Base-by-base conservation (phyloP, 2,797 vertebrate species). In the Mallotus villosus region DNA sequence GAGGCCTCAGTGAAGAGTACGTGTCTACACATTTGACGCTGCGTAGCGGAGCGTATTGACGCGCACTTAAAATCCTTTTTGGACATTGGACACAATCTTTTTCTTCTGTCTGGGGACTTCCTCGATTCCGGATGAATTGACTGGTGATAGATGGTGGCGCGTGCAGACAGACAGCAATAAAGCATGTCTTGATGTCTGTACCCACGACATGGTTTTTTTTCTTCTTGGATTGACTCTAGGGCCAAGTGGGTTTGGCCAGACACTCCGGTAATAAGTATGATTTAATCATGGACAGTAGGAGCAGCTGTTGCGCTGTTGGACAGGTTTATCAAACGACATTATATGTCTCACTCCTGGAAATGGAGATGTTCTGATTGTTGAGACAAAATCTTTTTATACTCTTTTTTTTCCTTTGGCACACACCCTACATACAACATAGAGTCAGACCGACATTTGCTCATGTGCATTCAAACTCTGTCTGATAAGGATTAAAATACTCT, bases 161-260 rank as follows among this genome's bases (percentile, higher is more conserved):
- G 73, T 60, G 67, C 79, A 77, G 85, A 82, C 78, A 86, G 87
- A 86, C 87, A 88, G 81, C 68, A 2, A 68, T 71, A 72, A 81
- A 81, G 80, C 2, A 58, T 81, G 41, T 78, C 77, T 72, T 71
- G 4, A 17, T 74, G 79, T 82, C 79, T 82, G 74, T 25, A 27
- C 65, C 65, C 61, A 77, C 84, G 71, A 46, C 11, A 46, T 46
- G 41, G 11, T 2, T 12, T 11, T 14, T 12, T 46, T 8, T 14
- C 41, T 12, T 12, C 41, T 11, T 14, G 41, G 81, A 85, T 68
- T 34, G 62, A 63, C 19, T 4, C 2, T 3, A 46, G 41, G 19
- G 29, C 16, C 16, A 37, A 22, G n/a, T 37, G 32, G 34, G 34
- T 37, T 32, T 22, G 61, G 16, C 61, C 61, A 63, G 61, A 63